phyloP scores from a whole-genome alignment of 2,113 vertebrate species.

The Cavia porcellus region DNA sequence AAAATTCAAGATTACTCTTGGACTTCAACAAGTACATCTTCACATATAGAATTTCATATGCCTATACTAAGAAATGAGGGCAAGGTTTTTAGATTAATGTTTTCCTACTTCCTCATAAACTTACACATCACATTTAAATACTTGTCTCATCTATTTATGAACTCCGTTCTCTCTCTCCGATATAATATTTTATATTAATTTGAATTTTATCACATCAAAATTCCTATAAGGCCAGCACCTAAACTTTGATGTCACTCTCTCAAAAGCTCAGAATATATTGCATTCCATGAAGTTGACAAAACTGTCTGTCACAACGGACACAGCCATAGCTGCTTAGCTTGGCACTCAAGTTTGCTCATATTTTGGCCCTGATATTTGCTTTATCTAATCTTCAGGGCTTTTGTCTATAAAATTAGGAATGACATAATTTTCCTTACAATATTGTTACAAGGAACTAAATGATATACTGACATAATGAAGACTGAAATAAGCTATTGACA shows the following conservation, averaged over 20 bases:
- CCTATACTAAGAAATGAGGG: background rate
- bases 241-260: background rate
- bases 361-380: constrained; percentile 30
- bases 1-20: constrained; percentile 35
- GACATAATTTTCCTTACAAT: constrained; percentile 36
- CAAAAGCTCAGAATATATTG: constrained; percentile 42
- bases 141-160: background rate
- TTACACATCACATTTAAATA: background rate
- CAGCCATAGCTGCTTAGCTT: constrained; percentile 25
- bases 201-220: constrained; percentile 21
- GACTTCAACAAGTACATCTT: constrained; percentile 26
- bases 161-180: background rate
- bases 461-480: background rate
- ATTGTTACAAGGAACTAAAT: background rate
- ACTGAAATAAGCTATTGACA: background rate
- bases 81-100: background rate
- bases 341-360: background rate
- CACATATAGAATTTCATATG: background rate
- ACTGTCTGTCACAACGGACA: background rate
- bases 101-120: background rate
- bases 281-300: constrained; percentile 59
- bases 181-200: constrained; percentile 21
- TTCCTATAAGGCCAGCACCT: background rate
- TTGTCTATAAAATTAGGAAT: constrained; percentile 39
- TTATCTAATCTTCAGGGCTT: background rate